phyloP scores from a whole-genome alignment of 2,888 invertebrate genomes.

The Cenopis cana region DNA sequence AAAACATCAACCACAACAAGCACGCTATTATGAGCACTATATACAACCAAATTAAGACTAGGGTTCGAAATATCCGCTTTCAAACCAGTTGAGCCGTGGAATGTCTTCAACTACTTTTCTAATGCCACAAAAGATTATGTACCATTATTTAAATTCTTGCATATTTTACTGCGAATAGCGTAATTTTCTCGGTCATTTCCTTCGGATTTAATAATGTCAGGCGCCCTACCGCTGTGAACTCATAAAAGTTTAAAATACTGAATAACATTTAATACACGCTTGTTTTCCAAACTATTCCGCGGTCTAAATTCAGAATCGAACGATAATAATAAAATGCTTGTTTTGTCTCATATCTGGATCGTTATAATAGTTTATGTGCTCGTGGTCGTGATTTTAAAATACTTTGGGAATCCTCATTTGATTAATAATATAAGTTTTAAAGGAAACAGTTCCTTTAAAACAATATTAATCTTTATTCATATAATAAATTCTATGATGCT shows the following conservation, averaged over 20 bases:
- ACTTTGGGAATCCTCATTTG: not conserved
- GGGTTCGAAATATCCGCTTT: not conserved
- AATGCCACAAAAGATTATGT: conserved; percentile 61
- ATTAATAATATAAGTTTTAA: not conserved
- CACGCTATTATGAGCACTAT: conserved; percentile 47
- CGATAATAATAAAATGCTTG: conserved; percentile 12
- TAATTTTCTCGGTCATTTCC: conserved; percentile 45
- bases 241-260: conserved; percentile 17
- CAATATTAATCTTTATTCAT: not conserved
- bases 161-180: conserved; percentile 53
- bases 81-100: conserved; percentile 59
- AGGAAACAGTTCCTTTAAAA: not conserved
- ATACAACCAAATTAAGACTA: conserved; percentile 14
- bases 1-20: conserved; percentile 47
- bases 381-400: conserved; percentile 5
- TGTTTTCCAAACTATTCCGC: conserved; percentile 18
- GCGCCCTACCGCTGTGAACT: conserved; percentile 33
- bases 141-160: conserved; percentile 60
- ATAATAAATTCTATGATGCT: not conserved
- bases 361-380: conserved; percentile 5
- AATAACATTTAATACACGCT: conserved; percentile 13
- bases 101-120: conserved; percentile 56
- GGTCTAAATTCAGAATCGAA: conserved; percentile 8
- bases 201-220: conserved; percentile 20
- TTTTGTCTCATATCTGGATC: not conserved